These are phyloP conservation scores for Erithacus rubecula DNA, from an alignment of 2,797 vertebrate genomes.

Conservation along the genomic window DNA sequence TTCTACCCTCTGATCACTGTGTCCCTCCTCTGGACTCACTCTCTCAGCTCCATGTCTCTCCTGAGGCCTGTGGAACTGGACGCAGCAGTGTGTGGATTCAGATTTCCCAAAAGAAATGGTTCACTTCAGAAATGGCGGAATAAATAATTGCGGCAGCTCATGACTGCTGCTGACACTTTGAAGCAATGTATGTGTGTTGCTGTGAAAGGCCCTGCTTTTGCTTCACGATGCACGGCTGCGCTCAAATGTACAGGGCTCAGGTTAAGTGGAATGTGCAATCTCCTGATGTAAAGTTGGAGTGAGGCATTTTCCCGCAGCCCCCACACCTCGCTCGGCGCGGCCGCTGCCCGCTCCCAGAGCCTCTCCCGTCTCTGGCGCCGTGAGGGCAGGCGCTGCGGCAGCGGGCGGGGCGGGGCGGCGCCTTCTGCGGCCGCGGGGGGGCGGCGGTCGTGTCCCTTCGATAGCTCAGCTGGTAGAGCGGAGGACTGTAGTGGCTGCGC, in stretches of 20 bases:
- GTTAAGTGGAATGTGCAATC: slow-evolving; percentile 74
- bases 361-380: rapidly evolving
- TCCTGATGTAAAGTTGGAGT: slow-evolving; percentile 75
- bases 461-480: slow-evolving; percentile 98
- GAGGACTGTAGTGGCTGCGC: slow-evolving; percentile 88
- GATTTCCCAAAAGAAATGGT: rapidly evolving
- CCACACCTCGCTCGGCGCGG: neutral
- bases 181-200: rapidly evolving
- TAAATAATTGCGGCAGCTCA: rapidly evolving
- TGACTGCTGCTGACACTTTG: rapidly evolving
- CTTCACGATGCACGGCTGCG: rapidly evolving
- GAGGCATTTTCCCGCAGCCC: slow-evolving; percentile 70
- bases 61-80: neutral
- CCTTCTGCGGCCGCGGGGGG: neutral
- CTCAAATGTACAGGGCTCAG: neutral
- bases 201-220: rapidly evolving
- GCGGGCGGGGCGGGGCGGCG: neutral
- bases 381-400: rapidly evolving
- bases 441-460: slow-evolving; percentile 64
- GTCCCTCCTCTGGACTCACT: neutral
- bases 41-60: neutral
- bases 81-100: neutral
- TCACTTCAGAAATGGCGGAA: neutral
- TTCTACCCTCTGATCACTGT: no score
- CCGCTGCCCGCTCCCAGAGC: rapidly evolving